phyloP scores from a whole-genome alignment of 2,888 invertebrate species.

The Tachina fera region DNA sequence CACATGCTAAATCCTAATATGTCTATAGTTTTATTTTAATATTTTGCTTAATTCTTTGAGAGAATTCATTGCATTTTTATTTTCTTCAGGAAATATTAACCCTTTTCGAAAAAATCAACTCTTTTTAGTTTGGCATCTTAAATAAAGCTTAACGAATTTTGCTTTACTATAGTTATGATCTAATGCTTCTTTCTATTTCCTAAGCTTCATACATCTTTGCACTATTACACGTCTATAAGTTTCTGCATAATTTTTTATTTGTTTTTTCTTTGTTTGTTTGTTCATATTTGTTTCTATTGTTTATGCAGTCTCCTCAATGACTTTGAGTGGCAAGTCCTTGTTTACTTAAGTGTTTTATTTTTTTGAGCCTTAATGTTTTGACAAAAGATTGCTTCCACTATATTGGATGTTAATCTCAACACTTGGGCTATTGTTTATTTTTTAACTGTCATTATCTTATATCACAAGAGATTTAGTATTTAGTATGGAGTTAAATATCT shows the following conservation, averaged over 20 bases:
- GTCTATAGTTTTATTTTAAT: too few relatives aligned
- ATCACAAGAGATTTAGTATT: not conserved
- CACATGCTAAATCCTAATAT: too few relatives aligned
- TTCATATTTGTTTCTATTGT: constrained; percentile 42
- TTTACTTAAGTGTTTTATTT: constrained; percentile 30
- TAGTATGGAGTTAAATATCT: constrained; percentile 13
- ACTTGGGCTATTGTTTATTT: constrained; percentile 47
- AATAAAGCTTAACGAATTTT: too few relatives aligned
- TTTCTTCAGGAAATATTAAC: too few relatives aligned
- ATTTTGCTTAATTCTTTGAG: too few relatives aligned
- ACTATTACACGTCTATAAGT: too few relatives aligned
- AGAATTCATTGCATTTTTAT: too few relatives aligned
- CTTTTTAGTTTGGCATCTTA: too few relatives aligned
- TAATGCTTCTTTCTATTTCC: not conserved
- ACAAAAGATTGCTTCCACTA: constrained; percentile 19
- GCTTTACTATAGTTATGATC: too few relatives aligned
- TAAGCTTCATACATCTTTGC: not conserved
- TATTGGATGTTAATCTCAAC: constrained; percentile 56
- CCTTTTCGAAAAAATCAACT: too few relatives aligned
- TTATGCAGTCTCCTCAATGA: constrained; percentile 38
- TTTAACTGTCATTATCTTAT: not conserved
- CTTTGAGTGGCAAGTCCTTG: constrained; percentile 38
- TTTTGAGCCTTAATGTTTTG: constrained; percentile 4
- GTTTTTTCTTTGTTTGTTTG: not conserved
- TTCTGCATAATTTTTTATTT: not conserved